Percentiles rank a stretch among this genome's conserved stretches.
phyloP scores from a whole-genome alignment of 2,888 invertebrate genomes.

The Cheilosia impressa region DNA sequence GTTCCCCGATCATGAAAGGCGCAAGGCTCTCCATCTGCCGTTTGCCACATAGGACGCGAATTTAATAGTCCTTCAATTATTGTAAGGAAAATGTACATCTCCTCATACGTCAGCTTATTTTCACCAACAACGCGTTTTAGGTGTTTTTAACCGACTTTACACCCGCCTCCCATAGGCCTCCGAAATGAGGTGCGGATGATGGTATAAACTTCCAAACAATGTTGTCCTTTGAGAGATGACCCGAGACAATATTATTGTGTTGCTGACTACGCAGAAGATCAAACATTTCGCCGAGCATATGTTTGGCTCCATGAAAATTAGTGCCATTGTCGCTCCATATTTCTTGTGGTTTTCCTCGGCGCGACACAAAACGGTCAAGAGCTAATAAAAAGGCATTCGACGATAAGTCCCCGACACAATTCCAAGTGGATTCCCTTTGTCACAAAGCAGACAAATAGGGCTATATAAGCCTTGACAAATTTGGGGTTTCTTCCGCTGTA shows the following conservation, averaged over 20 bases:
- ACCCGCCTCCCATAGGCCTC: constrained; percentile 13
- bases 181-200: constrained; percentile 23
- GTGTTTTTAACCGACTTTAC: neutral
- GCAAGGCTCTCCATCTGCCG: constrained; percentile 3
- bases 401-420: neutral
- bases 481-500: neutral
- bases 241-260: neutral
- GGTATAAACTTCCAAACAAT: constrained; percentile 18
- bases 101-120: too few species aligned
- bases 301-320: constrained; percentile 4
- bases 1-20: constrained; percentile 31
- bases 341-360: constrained; percentile 19
- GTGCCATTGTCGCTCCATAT: constrained; percentile 16
- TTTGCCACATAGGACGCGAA: constrained; percentile 12
- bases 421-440: constrained; percentile 1
- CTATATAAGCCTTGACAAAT: neutral
- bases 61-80: constrained; percentile 26
- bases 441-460: constrained; percentile 10
- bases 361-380: constrained; percentile 12
- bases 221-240: constrained; percentile 2
- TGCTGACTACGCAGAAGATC: neutral
- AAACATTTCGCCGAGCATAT: neutral
- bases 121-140: neutral
- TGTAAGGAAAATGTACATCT: neutral
- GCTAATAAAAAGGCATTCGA: constrained; percentile 15